Base-by-base conservation (phyloP, 1,140 invertebrate species). In the Anoplolepis gracilipes region DNA sequence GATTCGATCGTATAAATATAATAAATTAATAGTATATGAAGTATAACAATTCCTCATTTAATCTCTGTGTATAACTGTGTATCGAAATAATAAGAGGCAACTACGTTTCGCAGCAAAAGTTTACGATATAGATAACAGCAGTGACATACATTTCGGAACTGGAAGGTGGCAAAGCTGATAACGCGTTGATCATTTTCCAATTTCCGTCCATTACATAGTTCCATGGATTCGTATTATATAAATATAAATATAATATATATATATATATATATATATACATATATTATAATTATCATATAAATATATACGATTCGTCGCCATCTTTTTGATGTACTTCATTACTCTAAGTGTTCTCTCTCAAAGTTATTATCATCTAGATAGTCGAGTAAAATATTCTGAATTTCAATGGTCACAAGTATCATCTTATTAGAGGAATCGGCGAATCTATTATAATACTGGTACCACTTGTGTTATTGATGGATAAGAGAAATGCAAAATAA, bases 141-240 rank as follows among this genome's bases (percentile, higher is more conserved):
- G 28, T 81, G 65, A 72, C 53, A 25, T 67, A 65, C 39, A 78
- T 70, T 16, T 70, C 25, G 77, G 36, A 72, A 42, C 33, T 81
- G 65, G 25, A 82, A 72, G 36, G 67, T 19, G 28, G 25, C 19
- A 36, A 30, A 25, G 64, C 36, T 73, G 67, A 82, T 82, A 82
- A 73, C 55, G 78, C 36, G 78, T 82, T 82, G 67, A 82, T 82
- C 67, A 82, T 82, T 82, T 82, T 82, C 67, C 78, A 39, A 82
- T 82, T 82, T 82, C 78, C 78, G 78, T 25, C 30, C 65, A 39
- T 72, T 82, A 61, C 53, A n/a, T 16, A 33, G 33, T n/a, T 72
- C 49, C 65, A 72, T 72, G 70, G 49, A 53, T 73, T 19, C n/a
- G 36, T 16, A 55, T 73, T 82, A 72, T 82, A 73, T n/a, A n/a